A percentile compares a stretch with the other conserved stretches of the same genome.
phyloP scores from a whole-genome alignment of 1,140 invertebrate species.

The Ips typographus region DNA sequence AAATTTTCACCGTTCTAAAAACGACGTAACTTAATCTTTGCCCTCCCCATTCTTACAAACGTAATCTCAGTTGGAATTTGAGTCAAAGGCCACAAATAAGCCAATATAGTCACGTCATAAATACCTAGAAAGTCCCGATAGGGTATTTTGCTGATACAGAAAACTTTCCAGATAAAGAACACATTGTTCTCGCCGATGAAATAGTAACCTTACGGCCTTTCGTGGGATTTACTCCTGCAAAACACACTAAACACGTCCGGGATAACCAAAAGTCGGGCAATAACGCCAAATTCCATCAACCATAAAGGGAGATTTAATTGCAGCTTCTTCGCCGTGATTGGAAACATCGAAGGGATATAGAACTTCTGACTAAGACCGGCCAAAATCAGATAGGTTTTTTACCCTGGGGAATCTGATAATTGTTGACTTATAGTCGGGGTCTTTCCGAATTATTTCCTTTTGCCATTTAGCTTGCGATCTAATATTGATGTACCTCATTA shows the following conservation, averaged over 20 bases:
- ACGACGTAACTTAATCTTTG: too few relatives aligned
- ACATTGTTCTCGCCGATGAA: conserved; percentile 34
- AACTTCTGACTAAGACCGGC: conserved; percentile 45
- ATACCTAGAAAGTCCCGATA: conserved; percentile 11
- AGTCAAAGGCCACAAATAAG: neutral
- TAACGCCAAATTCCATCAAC: conserved; percentile 45
- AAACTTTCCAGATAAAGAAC: conserved; percentile 32
- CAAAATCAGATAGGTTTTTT: conserved; percentile 37
- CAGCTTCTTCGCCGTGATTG: conserved; percentile 46
- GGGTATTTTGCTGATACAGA: conserved; percentile 27
- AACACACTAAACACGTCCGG: conserved; percentile 38
- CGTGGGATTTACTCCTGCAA: conserved; percentile 32
- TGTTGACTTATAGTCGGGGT: conserved; percentile 50
- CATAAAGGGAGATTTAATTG: conserved; percentile 50
- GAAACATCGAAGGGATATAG: conserved; percentile 37
- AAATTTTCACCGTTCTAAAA: too few relatives aligned
- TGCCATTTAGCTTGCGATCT: conserved; percentile 41
- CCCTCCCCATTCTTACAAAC: too few relatives aligned
- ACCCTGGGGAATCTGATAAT: conserved; percentile 47
- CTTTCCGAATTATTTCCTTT: conserved; percentile 29
- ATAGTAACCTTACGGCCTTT: conserved; percentile 36
- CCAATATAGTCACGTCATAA: conserved; percentile 6
- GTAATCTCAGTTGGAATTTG: too few relatives aligned
- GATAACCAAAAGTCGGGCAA: conserved; percentile 35
- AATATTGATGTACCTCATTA: conserved; percentile 43